Conservation (phyloP, 2,113 vertebrate genomes). For the Tichodroma muraria region DNA sequence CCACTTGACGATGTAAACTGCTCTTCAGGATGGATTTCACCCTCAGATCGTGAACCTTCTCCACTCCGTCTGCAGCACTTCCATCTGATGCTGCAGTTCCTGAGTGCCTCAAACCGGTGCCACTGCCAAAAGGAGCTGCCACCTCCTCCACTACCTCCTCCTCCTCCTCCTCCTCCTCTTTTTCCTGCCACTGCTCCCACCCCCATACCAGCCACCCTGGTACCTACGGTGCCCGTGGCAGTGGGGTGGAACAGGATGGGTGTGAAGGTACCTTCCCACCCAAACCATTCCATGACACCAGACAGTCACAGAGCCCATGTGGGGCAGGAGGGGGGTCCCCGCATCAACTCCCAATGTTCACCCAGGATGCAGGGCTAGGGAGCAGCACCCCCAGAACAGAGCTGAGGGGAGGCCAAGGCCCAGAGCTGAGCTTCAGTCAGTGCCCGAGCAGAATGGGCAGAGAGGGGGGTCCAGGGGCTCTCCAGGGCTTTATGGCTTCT, state of each 20-base stretch:
- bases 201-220: neutral
- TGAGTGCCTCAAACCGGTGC: neutral
- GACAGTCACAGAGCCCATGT: neutral
- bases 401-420: neutral
- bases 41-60: neutral
- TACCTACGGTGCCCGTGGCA: neutral
- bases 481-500: neutral
- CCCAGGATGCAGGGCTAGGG: neutral
- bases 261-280: neutral
- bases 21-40: neutral
- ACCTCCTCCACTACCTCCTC: neutral
- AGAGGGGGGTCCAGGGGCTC: fast-evolving
- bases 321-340: neutral
- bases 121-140: neutral
- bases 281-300: neutral
- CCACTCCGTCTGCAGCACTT: neutral
- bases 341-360: neutral
- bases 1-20: neutral
- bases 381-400: neutral
- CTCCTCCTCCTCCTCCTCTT: neutral
- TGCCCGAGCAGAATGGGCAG: neutral
- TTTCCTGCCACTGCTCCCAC: neutral
- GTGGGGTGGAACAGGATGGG: neutral
- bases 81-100: neutral
- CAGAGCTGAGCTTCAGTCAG: neutral